These are phyloP conservation scores for Himalopsyche phryganea DNA, from an alignment of 1,140 invertebrate species.

Conservation along the genomic window DNA sequence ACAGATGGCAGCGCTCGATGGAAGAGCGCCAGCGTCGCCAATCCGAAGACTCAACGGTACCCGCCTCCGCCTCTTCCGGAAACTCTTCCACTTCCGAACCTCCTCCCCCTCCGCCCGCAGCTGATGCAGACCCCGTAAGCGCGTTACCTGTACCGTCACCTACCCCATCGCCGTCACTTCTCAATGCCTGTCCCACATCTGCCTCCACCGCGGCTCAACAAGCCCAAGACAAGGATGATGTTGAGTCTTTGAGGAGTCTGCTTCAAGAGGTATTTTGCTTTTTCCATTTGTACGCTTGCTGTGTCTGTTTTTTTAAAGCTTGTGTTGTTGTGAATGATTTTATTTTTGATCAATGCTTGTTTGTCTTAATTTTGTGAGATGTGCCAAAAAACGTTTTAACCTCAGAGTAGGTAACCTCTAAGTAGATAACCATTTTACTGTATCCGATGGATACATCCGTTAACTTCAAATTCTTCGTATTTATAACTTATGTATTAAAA, in stretches of 20 bases:
- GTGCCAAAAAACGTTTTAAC: no score
- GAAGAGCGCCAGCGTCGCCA: slow-evolving; percentile 47
- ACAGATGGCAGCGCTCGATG: slow-evolving; percentile 28
- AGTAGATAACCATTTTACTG: no score
- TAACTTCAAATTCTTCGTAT: no score
- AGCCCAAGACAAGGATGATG: slow-evolving; percentile 51
- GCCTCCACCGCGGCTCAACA: slow-evolving; percentile 10
- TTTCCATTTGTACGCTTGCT: slow-evolving; percentile 4
- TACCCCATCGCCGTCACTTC: slow-evolving; percentile 37
- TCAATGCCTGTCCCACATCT: slow-evolving; percentile 4
- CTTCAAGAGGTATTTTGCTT: slow-evolving; percentile 66
- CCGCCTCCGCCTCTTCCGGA: slow-evolving; percentile 53
- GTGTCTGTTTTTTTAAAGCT: neutral
- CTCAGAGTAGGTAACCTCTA: no score
- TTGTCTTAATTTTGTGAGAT: no score
- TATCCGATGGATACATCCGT: no score
- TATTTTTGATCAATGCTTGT: no score
- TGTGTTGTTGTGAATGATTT: neutral
- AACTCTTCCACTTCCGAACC: slow-evolving; percentile 60
- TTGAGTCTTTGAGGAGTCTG: slow-evolving; percentile 62
- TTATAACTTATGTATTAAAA: no score
- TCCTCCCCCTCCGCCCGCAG: slow-evolving; percentile 50
- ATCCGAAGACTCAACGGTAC: slow-evolving; percentile 48
- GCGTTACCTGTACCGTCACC: slow-evolving; percentile 45
- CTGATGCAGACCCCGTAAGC: slow-evolving; percentile 36